Conservation (phyloP, 2,797 vertebrate genomes). For the Toxotes lorentzi region DNA sequence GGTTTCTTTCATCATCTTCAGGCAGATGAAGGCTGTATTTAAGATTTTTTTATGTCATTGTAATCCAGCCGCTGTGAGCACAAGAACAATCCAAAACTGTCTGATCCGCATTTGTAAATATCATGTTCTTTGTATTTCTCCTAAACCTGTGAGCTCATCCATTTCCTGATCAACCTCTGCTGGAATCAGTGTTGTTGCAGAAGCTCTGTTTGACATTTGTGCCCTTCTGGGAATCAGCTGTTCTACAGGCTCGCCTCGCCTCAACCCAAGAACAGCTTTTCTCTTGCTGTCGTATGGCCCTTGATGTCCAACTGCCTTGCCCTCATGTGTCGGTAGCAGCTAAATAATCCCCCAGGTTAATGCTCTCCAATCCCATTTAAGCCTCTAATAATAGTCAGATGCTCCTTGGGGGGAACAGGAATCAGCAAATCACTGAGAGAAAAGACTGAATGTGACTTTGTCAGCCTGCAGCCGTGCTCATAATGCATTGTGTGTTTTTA, state of each 20-base stretch:
- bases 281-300: slow-evolving; percentile 64
- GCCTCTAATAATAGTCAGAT: slow-evolving; percentile 82
- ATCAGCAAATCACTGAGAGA: slow-evolving; percentile 59
- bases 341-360: slow-evolving; percentile 80
- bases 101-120: not conserved
- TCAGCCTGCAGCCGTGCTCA: not conserved
- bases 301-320: slow-evolving; percentile 69
- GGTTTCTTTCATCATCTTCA: not conserved
- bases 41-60: not conserved
- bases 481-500: not conserved
- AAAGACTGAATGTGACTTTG: not conserved
- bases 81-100: too few species aligned
- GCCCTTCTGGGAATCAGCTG: slow-evolving; percentile 70
- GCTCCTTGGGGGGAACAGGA: slow-evolving; percentile 61
- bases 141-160: not conserved
- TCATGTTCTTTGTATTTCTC: not conserved
- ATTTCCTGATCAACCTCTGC: not conserved
- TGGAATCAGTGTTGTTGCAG: slow-evolving; percentile 17
- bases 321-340: slow-evolving; percentile 75
- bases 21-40: not conserved
- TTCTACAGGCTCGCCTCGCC: slow-evolving; percentile 42
- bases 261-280: slow-evolving; percentile 72
- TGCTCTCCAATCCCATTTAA: slow-evolving; percentile 81
- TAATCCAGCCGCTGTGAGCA: not conserved
- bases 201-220: slow-evolving; percentile 39